phyloP scores from a whole-genome alignment of 2,113 vertebrate genomes.

The Paradoxurus hermaphroditus region DNA sequence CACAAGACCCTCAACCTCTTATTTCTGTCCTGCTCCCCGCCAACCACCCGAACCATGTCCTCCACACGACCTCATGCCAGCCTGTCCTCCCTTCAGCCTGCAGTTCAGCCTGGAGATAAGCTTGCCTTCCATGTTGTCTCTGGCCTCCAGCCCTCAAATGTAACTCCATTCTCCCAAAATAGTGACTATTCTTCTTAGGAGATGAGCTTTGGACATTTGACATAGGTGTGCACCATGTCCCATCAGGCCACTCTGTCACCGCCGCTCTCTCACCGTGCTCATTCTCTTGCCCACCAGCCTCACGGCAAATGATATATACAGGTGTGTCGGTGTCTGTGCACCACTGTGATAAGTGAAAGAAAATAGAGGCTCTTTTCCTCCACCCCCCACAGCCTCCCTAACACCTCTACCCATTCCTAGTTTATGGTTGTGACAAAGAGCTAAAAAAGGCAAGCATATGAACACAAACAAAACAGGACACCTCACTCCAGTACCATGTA shows the following conservation, averaged over 20 bases:
- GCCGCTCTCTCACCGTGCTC: background rate
- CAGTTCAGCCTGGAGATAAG: background rate
- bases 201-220: background rate
- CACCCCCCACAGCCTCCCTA: background rate
- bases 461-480: background rate
- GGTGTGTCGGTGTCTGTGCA: background rate
- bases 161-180: background rate
- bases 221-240: background rate
- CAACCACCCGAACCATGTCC: background rate
- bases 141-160: background rate
- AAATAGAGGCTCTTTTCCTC: background rate
- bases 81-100: background rate
- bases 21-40: background rate
- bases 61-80: accelerated
- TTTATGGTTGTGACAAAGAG: background rate
- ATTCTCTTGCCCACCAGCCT: background rate
- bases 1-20: background rate
- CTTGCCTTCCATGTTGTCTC: background rate
- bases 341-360: background rate
- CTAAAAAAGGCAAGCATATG: background rate
- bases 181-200: background rate
- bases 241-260: background rate
- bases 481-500: background rate
- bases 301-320: background rate
- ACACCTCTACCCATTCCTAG: background rate